Conservation (phyloP, 2,113 vertebrate genomes). For the Chionomys nivalis region DNA sequence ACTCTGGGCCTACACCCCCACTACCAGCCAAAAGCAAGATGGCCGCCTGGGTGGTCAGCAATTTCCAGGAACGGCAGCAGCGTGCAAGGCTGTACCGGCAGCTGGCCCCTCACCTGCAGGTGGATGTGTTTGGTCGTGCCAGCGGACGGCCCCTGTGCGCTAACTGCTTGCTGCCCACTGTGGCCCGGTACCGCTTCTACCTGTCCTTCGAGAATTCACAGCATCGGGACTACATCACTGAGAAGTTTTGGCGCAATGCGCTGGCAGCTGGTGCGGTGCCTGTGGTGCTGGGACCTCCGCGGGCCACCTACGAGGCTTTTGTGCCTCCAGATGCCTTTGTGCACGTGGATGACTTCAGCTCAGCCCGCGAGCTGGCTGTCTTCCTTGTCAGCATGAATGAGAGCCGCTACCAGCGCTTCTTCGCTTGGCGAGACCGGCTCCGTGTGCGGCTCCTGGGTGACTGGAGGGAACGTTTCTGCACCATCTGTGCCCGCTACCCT, state of each 20-base stretch:
- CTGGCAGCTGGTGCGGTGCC: conserved; percentile 90
- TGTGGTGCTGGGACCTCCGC: conserved; percentile 90
- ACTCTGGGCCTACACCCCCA: rapidly evolving
- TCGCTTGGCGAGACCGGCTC: conserved; percentile 87
- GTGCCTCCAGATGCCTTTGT: conserved; percentile 91
- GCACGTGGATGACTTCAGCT: conserved; percentile 91
- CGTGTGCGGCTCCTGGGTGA: conserved; percentile 85
- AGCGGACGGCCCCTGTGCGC: conserved; percentile 77
- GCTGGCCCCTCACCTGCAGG: conserved; percentile 84
- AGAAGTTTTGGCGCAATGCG: conserved; percentile 95
- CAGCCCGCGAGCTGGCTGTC: conserved; percentile 85
- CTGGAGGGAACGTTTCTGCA: conserved; percentile 93
- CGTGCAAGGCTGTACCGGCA: conserved; percentile 87
- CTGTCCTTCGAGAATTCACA: conserved; percentile 95
- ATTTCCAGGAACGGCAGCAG: conserved; percentile 86
- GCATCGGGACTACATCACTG: conserved; percentile 94
- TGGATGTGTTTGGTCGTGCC: conserved; percentile 89
- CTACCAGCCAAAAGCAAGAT: conserved; percentile 85
- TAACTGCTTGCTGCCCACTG: conserved; percentile 85
- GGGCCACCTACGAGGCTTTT: conserved; percentile 89
- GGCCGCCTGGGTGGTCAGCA: conserved; percentile 94
- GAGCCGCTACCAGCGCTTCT: conserved; percentile 87
- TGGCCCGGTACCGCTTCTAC: conserved; percentile 94
- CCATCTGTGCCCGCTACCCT: conserved; percentile 86
- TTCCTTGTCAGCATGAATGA: conserved; percentile 87